Percentiles rank a stretch among this genome's conserved stretches.
Conservation (phyloP, 1,140 invertebrate genomes). For the Drosophila pseudoananassae region DNA sequence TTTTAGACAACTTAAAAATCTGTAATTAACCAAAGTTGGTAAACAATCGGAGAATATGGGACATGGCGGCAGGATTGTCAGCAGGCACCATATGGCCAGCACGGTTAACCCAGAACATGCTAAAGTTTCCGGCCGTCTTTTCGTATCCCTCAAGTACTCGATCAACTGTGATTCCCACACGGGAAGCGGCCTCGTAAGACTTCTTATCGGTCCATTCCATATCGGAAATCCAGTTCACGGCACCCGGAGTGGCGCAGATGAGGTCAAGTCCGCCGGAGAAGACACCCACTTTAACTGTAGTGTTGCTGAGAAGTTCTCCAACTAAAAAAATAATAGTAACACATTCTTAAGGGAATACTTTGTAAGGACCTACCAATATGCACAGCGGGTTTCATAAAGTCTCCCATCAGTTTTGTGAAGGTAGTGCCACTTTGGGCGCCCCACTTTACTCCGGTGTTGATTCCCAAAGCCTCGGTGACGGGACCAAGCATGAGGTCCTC, state of each 20-base stretch:
- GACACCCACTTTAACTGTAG: conserved; percentile 83
- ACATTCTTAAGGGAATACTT: background rate
- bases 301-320: conserved; percentile 88
- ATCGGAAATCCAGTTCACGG: conserved; percentile 88
- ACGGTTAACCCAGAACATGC: conserved; percentile 90
- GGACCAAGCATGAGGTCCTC: conserved; percentile 89
- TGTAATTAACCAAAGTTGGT: conserved; percentile 62
- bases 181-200: conserved; percentile 85
- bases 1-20: background rate
- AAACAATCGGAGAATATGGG: conserved; percentile 64
- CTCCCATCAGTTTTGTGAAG: conserved; percentile 87
- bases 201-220: conserved; percentile 87
- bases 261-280: conserved; percentile 87
- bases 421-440: conserved; percentile 86
- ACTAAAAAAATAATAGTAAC: conserved; percentile 87
- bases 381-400: conserved; percentile 94
- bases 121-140: conserved; percentile 88
- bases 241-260: conserved; percentile 89
- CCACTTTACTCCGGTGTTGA: conserved; percentile 88
- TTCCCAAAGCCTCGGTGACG: conserved; percentile 87
- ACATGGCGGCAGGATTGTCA: conserved; percentile 78
- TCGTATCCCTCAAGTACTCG: conserved; percentile 88
- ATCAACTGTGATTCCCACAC: conserved; percentile 86
- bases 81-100: conserved; percentile 87
- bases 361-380: conserved; percentile 85